Percentiles rank a stretch among this genome's conserved stretches.
These are phyloP conservation scores for Eriocheir sinensis DNA, from an alignment of 1,140 invertebrate species.

Conservation along the genomic window DNA sequence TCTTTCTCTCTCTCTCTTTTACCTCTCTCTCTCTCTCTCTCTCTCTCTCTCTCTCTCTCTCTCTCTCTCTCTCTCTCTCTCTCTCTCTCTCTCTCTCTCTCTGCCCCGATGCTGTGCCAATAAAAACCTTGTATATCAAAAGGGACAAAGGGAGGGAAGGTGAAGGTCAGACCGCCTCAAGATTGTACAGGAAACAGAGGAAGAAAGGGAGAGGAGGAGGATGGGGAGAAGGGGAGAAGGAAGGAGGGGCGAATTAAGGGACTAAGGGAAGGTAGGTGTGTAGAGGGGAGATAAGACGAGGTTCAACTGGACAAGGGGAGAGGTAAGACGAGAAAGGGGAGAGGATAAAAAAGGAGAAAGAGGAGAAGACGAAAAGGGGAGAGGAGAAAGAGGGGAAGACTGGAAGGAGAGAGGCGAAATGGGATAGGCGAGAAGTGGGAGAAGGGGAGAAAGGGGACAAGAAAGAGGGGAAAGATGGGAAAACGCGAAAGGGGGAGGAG, in stretches of 20 bases:
- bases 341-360: not conserved
- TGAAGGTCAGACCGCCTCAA: too few relatives aligned
- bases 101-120: not conserved
- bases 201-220: not conserved
- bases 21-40: not conserved
- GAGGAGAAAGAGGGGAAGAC: too few relatives aligned
- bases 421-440: too few relatives aligned
- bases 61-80: slow-evolving; percentile 20
- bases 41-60: slow-evolving; percentile 20
- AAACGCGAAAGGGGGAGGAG: not conserved
- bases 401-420: too few relatives aligned
- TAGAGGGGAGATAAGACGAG: too few relatives aligned
- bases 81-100: slow-evolving; percentile 22
- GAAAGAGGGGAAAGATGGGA: too few relatives aligned
- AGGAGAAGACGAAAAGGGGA: not conserved
- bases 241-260: too few relatives aligned
- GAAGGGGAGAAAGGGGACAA: too few relatives aligned
- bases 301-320: too few relatives aligned
- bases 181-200: not conserved
- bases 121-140: not conserved
- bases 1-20: not conserved
- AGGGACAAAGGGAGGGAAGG: not conserved
- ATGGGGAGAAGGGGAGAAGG: not conserved
- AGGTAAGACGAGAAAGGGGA: not conserved
- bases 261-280: not conserved